Evolutionary conservation across 2,113 vertebrate genomes (phyloP), one percentile per base, ranked within the genome.

Genomic region (Ancistrus triradiatus): DNA sequence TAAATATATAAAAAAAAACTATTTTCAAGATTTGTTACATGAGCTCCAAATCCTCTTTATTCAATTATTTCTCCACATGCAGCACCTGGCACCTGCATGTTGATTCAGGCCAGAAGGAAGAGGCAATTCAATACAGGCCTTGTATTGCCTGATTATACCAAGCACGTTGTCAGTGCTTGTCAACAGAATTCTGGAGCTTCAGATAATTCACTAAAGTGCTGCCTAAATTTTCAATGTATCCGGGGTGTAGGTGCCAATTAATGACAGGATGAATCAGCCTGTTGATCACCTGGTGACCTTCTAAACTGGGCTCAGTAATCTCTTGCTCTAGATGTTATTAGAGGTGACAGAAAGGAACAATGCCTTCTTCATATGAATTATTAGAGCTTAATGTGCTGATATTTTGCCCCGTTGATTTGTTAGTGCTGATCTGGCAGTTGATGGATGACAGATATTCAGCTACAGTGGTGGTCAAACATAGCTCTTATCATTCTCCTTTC

Each of bases 31-130:
- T n/a, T 33, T 53, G 27, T 5, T 11, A 53, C 21, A 31, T 53
- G 62, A 40, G 18, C 51, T 51, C 15, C 25, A 15, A 63, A 35
- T 63, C 59, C 62, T n/a, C 6, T 21, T 46, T 1, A 11, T 7
- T 7, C 18, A 38, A 52, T 64, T 64, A 55, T 21, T 55, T 31
- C 38, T 35, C 52, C 50, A 55, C 62, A 18, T 27, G 50, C 62
- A 55, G 33, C 63, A 66, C 63, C 63, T 66, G 63, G 58, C 63
- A 66, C 52, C 53, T 66, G 63, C 17, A n/a, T 66, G 53, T 58
- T 40, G 53, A 52, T 43, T 66, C 31, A 42, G 66, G 66, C 69
- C 62, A 64, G 55, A 51, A 28, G 46, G 65, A 47, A 59, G 47
- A 50, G 37, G 24, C 38, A 42, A 14, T 65, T 38, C 48, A 53